Conservation (phyloP, 2,113 vertebrate genomes). For the Sinosuthora webbiana region DNA sequence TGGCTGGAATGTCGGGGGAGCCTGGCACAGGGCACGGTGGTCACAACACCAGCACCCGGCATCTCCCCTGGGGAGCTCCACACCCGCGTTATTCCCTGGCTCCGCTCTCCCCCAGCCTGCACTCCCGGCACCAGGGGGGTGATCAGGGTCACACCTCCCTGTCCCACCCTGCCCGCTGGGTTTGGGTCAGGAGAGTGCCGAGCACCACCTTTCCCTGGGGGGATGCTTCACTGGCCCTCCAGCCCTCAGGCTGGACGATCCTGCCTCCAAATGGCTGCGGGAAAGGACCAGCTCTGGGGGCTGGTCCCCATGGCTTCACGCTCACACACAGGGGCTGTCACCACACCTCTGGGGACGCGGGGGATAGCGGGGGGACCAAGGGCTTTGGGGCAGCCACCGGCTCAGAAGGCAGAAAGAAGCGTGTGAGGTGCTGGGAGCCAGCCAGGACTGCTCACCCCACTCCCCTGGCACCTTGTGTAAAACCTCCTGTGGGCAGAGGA, state of each 20-base stretch:
- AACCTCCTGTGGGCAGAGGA: background rate
- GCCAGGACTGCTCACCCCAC: background rate
- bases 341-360: background rate
- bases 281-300: background rate
- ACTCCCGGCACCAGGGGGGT: background rate
- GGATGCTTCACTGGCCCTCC: background rate
- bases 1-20: background rate
- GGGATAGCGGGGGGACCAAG: background rate
- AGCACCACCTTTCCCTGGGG: background rate
- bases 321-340: background rate
- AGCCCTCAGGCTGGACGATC: background rate
- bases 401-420: slow-evolving; percentile 32
- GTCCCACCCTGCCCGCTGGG: background rate
- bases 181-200: background rate
- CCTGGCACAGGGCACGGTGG: fast-evolving
- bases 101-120: background rate
- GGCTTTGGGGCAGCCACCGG: background rate
- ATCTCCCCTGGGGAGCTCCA: background rate
- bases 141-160: background rate
- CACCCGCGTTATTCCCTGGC: background rate
- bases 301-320: slow-evolving; percentile 5
- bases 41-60: background rate
- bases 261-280: background rate
- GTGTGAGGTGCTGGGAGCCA: slow-evolving; percentile 21
- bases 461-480: background rate